These are phyloP conservation scores for Hylyphantes graminicola DNA, from an alignment of 1,140 invertebrate genomes.

Conservation along the genomic window DNA sequence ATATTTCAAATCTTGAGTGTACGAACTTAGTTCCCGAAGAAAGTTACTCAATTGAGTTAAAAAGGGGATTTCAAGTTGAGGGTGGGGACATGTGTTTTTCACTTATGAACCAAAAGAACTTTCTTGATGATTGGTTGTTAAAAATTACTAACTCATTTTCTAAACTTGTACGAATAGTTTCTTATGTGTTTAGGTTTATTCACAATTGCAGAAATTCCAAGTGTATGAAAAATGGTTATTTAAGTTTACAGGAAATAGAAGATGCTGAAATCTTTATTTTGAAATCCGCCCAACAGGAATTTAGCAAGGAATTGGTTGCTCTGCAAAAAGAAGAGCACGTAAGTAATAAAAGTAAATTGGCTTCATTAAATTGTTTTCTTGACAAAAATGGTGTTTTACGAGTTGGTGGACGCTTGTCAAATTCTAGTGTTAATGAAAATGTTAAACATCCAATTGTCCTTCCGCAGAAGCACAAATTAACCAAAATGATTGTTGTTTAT, in stretches of 20 bases:
- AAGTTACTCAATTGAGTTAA: background rate
- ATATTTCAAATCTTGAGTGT: background rate
- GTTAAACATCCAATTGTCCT: slow-evolving; percentile 27
- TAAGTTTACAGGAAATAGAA: background rate
- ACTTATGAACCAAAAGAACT: background rate
- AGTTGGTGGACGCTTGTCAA: slow-evolving; percentile 8
- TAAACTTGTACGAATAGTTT: background rate
- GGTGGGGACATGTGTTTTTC: background rate
- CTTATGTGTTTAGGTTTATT: background rate
- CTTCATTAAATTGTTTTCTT: background rate
- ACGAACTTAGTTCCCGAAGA: background rate
- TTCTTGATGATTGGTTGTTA: background rate
- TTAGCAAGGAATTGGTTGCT: background rate
- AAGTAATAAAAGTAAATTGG: background rate
- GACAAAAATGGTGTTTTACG: slow-evolving; percentile 24
- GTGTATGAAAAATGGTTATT: background rate
- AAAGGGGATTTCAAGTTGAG: background rate
- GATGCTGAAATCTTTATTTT: background rate
- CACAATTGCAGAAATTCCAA: background rate
- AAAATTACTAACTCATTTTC: background rate
- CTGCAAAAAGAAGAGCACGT: background rate
- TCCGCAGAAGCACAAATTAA: slow-evolving; percentile 4
- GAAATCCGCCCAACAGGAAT: background rate
- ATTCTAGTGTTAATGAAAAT: slow-evolving; percentile 1
- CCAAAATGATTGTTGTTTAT: background rate